These are phyloP conservation scores for Chaetura pelagica DNA, from an alignment of 2,113 vertebrate genomes.

Conservation along the genomic window DNA sequence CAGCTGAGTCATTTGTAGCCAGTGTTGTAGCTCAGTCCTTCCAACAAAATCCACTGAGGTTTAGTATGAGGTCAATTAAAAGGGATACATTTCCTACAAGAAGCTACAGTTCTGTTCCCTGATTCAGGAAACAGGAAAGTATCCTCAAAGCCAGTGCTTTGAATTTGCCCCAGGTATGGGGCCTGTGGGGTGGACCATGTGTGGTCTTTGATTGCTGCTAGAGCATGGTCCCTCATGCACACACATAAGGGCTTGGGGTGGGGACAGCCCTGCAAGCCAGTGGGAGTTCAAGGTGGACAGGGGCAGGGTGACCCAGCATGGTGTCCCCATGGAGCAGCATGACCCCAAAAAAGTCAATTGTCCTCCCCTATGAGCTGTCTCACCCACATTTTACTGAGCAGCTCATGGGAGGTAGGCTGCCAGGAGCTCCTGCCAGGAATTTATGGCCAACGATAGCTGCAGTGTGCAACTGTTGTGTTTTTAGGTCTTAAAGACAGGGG, in stretches of 20 bases:
- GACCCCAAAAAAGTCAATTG: neutral
- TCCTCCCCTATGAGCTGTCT: neutral
- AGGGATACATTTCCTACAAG: neutral
- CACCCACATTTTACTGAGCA: neutral
- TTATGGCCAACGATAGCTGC: neutral
- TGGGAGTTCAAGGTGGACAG: neutral
- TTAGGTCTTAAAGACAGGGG: neutral
- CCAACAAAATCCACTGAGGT: constrained; percentile 11
- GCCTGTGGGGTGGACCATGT: neutral
- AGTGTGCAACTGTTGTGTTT: neutral
- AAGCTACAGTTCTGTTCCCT: neutral
- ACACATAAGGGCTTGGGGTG: neutral
- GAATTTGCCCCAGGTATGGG: neutral
- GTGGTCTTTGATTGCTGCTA: neutral
- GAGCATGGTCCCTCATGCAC: neutral
- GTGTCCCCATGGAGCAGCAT: neutral
- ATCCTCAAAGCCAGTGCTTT: neutral
- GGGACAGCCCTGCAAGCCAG: neutral
- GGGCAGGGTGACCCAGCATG: neutral
- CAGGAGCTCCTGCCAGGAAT: neutral
- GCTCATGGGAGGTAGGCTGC: neutral
- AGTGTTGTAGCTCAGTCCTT: constrained; percentile 27
- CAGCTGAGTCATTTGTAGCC: constrained; percentile 26
- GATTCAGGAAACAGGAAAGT: neutral
- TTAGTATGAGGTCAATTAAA: constrained; percentile 31